Base-by-base conservation (phyloP, 2,888 invertebrate species). In the Cerastis rubricosa region DNA sequence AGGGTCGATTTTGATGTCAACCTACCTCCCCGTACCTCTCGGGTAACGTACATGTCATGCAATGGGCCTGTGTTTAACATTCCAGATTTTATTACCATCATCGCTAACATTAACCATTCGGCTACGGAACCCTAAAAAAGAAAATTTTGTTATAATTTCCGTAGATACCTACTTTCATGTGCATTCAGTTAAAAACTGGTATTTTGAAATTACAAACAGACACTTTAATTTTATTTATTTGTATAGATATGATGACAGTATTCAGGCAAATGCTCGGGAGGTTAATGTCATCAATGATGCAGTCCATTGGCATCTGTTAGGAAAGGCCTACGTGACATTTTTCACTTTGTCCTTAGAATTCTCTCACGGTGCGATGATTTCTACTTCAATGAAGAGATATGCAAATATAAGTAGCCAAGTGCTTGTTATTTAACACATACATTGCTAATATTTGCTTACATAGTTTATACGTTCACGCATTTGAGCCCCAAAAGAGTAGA, bases 401-500 rank as follows among this genome's bases (percentile, higher is more conserved):
- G 47, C 80, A 80, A 77, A 64, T 71, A 71, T 35, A 61, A 68
- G 9, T 12, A 6, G 8, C 54, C 35, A 63, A 25, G 11, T 71
- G 45, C 51, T 71, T 79, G 61, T 79, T 49, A 25, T 57, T 76
- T 45, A 17, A n/a, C 4, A 47, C 54, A 14, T 7, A 19, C 57
- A n/a, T 49, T 67, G 54, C 67, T 43, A n/a, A 59, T 77, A 47
- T 77, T 70, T 79, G n/a, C 22, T 12, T 35, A 17, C 17, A 7
- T 45, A 35, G 45, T 70, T 70, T 69, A 69, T 45, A 22, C 49
- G 8, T n/a, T 68, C 78, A 59, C 29, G 57, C 49, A 25, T 49
- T n/a, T 65, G 59, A 45, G 17, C 7, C 12, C 35, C 12, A 63
- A 51, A 22, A 2, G 17, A 51, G 11, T 35, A 51, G 17, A 19